Conservation (phyloP, 2,113 vertebrate genomes). For the Eublepharis macularius region DNA sequence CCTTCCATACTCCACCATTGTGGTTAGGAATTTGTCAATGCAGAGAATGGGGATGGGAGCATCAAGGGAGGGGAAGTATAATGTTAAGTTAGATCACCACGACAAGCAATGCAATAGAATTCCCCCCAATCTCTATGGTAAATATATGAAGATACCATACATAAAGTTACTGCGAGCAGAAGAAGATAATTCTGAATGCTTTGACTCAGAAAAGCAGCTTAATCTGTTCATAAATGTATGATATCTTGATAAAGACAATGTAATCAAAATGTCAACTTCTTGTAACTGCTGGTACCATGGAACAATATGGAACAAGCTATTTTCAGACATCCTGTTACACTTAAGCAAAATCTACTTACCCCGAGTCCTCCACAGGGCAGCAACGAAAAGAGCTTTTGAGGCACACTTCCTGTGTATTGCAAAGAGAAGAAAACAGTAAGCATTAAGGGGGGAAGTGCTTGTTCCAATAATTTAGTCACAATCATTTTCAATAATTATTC, state of each 20-base stretch:
- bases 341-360: conserved; percentile 70
- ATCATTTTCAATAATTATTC: not conserved
- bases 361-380: conserved; percentile 82
- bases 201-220: no score
- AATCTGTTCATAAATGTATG: not conserved
- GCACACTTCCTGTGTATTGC: conserved; percentile 66
- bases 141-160: not conserved
- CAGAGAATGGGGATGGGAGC: no score
- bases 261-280: not conserved
- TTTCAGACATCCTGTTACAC: not conserved
- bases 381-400: conserved; percentile 78
- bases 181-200: no score
- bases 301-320: not conserved
- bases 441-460: not conserved
- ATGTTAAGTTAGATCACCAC: no score
- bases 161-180: no score
- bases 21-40: no score
- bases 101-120: no score
- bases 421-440: conserved; percentile 47
- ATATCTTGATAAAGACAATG: not conserved
- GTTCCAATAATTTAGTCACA: not conserved
- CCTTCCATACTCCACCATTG: no score
- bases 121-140: no score
- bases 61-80: no score
- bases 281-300: not conserved